Evolutionary conservation across 2,797 vertebrate genomes (phyloP), one percentile per base, ranked within the genome.

Genomic region (Ceryle rudis): DNA sequence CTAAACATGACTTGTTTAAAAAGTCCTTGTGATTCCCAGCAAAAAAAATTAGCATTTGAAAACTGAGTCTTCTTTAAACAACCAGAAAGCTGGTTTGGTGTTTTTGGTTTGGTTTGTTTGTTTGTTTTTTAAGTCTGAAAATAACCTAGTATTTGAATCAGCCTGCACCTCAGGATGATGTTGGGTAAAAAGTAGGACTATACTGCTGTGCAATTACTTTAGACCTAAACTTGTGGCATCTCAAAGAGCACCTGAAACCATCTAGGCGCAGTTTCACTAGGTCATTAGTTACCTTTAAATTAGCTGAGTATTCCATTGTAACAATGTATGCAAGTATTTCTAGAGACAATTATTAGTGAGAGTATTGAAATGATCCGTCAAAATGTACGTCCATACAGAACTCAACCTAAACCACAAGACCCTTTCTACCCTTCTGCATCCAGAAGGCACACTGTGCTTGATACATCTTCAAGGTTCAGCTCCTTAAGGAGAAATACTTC

Each of bases 201-300:
- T 71, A 8, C 12, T 62, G 66, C 39, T 20, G 1, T 33, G 39
- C 62, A 81, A 75, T 96, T 93, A 91, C 69, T 95, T 90, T 52
- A 73, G 72, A 46, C 29, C 49, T 80, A 47, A 81, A 42, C 33
- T 62, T 73, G 22, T 58, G 21, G 61, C 44, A 66, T 80, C 60
- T 70, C 51, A 75, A 72, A 44, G 35, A 93, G 19, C 42, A 66
- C 28, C n/a, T 90, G 66, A 92, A 87, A 66, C 14, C 37, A 52
- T 11, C 21, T 69, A 87, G 21, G 55, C 33, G 26, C 39, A 39
- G 9, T 66, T 91, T 87, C 78, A 79, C 37, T 31, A 84, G 13
- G 28, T 42, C 66, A 89, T 81, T 91, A 79, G 83, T 89, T 81
- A 90, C 37, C 47, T 89, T 89, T 65, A 86, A 86, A 67, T 84